Evolutionary conservation across 2,888 invertebrate genomes (phyloP).

Genomic region (Himalopsyche kuldschensis): DNA sequence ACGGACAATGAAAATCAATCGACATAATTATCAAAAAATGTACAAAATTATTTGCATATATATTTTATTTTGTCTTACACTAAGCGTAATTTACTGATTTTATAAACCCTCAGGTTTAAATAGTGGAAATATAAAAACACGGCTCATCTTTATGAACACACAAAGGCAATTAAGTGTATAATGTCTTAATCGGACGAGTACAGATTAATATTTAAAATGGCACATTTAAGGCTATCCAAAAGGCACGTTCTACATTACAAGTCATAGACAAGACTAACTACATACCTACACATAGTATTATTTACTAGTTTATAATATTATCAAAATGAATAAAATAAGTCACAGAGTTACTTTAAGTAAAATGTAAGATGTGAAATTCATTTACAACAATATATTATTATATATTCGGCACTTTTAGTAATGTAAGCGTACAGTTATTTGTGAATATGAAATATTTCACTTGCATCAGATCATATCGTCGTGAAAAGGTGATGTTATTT

Average conservation of each 20-base stretch:
- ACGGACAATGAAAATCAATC: neutral
- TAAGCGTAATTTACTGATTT: neutral
- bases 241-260: slow-evolving; percentile 2
- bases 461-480: neutral
- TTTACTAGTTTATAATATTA: neutral
- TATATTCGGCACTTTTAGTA: neutral
- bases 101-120: neutral
- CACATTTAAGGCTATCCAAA: slow-evolving; percentile 7
- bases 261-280: neutral
- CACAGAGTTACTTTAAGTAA: neutral
- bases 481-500: too few relatives aligned
- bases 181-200: neutral
- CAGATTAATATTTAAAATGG: slow-evolving; percentile 1
- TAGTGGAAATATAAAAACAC: neutral
- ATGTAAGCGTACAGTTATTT: neutral
- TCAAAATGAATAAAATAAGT: neutral
- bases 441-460: neutral
- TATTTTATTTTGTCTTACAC: neutral
- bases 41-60: neutral
- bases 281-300: neutral
- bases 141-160: neutral
- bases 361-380: neutral
- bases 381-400: neutral
- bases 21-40: neutral
- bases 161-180: neutral